Evolutionary conservation across 2,888 invertebrate genomes (phyloP).

Genomic region (Folsomia candida): DNA sequence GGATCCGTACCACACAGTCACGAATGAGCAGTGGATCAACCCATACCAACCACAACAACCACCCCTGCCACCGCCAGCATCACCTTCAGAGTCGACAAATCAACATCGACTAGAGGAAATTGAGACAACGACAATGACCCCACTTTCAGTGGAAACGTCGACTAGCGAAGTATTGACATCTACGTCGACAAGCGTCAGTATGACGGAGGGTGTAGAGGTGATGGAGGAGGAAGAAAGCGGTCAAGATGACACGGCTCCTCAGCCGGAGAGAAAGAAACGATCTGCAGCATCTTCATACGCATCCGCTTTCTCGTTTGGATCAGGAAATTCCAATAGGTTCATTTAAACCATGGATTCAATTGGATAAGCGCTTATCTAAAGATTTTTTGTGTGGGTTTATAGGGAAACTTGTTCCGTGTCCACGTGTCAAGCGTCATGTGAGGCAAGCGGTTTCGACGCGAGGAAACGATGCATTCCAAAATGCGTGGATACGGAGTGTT

Average conservation of each 20-base stretch:
- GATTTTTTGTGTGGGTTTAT: too few species aligned
- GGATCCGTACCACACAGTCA: not conserved
- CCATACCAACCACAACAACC: not conserved
- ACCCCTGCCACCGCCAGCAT: not conserved
- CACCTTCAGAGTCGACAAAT: not conserved
- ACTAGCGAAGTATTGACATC: not conserved
- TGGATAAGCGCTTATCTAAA: too few species aligned
- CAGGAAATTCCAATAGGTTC: too few species aligned
- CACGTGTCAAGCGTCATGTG: not conserved
- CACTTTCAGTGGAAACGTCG: not conserved
- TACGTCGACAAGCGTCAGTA: too few species aligned
- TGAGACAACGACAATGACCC: not conserved
- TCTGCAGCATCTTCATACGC: too few species aligned
- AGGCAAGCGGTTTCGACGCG: not conserved
- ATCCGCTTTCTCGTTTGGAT: too few species aligned
- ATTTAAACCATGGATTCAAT: too few species aligned
- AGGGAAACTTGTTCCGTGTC: conserved; percentile 1
- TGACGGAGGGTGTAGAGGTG: too few species aligned
- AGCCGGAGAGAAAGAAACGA: too few species aligned
- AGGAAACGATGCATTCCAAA: not conserved
- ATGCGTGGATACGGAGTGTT: not conserved
- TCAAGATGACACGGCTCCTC: too few species aligned
- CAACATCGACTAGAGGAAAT: not conserved
- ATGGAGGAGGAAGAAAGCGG: too few species aligned
- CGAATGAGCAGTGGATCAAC: not conserved